Evolutionary conservation across 2,797 vertebrate species (phyloP), one percentile per base, ranked within the genome.

Genomic region (Sebastes cheni): DNA sequence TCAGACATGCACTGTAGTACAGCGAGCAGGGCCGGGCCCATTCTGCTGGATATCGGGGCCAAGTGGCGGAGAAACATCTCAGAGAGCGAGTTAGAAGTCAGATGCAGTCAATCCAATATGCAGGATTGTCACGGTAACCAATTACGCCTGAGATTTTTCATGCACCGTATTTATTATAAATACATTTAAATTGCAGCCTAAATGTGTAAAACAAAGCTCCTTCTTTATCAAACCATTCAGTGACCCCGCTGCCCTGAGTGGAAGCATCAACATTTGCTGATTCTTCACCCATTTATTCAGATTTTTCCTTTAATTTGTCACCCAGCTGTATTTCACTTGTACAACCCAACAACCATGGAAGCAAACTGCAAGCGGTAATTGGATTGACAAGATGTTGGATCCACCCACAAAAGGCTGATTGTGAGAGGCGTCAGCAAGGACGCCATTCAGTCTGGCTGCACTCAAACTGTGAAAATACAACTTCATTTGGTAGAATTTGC

Each of bases 331-430:
- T 80, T 68, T 78, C 32, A 32, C 67, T 54, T 67, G 13, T 34
- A 13, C 22, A 76, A 76, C 59, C 77, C 16, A 52, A 46, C 59
- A 58, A 55, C 18, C 67, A 50, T 65, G 61, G 39, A 69, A 64
- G 65, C 25, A 27, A 79, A 73, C 56, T 55, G 27, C 52, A 54
- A 81, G 23, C 70, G 60, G 66, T 67, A 81, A 81, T 71, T 86
- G 65, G 72, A 85, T 25, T 79, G 80, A 85, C 77, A 76, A 79
- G 55, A 81, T 50, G 75, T 79, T 61, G 69, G 54, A 70, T 72
- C 83, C 75, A 20, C 75, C 81, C 65, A 81, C 46, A 72, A 79
- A 72, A 64, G 75, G 18, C 72, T 77, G 78, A 79, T 67, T 64
- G 67, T 74, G 69, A 77, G 16, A 75, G 70, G 77, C 50, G 32